Evolutionary conservation across 2,888 invertebrate species (phyloP), one percentile per base, ranked within the genome.

Genomic region (Eupithecia subfuscata): DNA sequence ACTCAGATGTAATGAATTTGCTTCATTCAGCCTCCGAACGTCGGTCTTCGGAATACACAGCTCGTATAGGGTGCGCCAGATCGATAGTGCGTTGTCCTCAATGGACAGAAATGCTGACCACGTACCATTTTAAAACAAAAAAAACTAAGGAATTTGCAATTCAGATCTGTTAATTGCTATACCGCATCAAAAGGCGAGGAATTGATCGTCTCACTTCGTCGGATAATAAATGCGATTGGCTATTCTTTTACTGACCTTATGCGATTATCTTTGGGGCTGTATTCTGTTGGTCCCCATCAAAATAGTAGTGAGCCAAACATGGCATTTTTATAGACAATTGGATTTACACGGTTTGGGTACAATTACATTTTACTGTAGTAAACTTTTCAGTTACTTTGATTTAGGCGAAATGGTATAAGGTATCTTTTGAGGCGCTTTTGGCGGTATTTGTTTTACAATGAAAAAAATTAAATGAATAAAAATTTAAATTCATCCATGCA

Each of bases 1-100:
- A 81, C 79, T 75, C 76, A 81, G 83, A 82, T 84, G 84, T 85
- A 85, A 87, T 86, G 87, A 86, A 87, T 87, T 83, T 85, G 81
- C 84, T 85, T 84, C 84, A 83, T 87, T 84, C 84, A 75, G 69
- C 25, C 22, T 76, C 74, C 73, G 77, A 80, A 75, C 75, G 43
- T 75, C 68, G 77, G 71, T 74, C 77, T 74, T 64, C 70, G 69
- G 71, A 69, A 75, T 74, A 71, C 43, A 68, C 30, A 60, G 48
- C 25, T 48, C 22, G 48, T 52, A 56, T 70, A 75, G 75, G 75
- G 75, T 70, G 67, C 18, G 65, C n/a, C 65, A n/a, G 74, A 78
- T 77, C 75, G 74, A 76, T 80, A 77, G 69, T 77, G 74, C 75
- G 71, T 65, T 75, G 75, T 75, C 56, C 68, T 76, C 45, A 56